Conservation (phyloP, 2,797 vertebrate genomes). For the Pangasius krempfi region DNA sequence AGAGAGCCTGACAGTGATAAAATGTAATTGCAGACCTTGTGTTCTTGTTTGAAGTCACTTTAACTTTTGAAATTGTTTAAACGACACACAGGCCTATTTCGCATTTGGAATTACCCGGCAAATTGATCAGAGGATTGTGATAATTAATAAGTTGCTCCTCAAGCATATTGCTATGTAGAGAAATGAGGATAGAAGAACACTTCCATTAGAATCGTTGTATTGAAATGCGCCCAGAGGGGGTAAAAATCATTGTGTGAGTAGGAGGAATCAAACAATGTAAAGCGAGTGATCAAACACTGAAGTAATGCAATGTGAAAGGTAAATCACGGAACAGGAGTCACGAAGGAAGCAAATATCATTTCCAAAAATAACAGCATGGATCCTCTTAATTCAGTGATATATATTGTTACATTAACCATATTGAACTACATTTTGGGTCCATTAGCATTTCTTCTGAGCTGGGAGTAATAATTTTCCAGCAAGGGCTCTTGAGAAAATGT, state of each 20-base stretch:
- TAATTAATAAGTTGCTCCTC: conserved; percentile 46
- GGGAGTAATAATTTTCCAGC: conserved; percentile 9
- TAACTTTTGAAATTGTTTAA: conserved; percentile 26
- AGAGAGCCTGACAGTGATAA: background rate
- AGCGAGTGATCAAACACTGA: conserved; percentile 35
- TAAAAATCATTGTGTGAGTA: conserved; percentile 25
- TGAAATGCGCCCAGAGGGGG: conserved; percentile 27
- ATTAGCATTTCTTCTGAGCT: conserved; percentile 12
- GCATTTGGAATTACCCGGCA: conserved; percentile 26
- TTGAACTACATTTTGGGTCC: conserved; percentile 6
- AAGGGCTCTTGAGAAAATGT: background rate
- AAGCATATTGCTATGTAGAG: conserved; percentile 10
- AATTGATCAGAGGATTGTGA: conserved; percentile 38
- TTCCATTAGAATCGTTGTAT: conserved; percentile 40
- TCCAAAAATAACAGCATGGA: conserved; percentile 10
- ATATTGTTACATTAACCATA: conserved; percentile 29
- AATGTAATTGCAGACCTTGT: conserved; percentile 25
- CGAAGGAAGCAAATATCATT: conserved; percentile 10
- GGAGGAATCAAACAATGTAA: conserved; percentile 2
- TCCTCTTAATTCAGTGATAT: conserved; percentile 33
- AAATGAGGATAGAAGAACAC: conserved; percentile 18
- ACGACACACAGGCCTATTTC: conserved; percentile 4
- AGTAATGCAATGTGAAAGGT: conserved; percentile 48
- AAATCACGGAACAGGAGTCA: conserved; percentile 24
- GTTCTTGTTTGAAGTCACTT: background rate